A percentile compares a stretch with the other conserved stretches of the same genome.
These are phyloP conservation scores for Myodes glareolus DNA, from an alignment of 2,113 vertebrate species.

Conservation along the genomic window DNA sequence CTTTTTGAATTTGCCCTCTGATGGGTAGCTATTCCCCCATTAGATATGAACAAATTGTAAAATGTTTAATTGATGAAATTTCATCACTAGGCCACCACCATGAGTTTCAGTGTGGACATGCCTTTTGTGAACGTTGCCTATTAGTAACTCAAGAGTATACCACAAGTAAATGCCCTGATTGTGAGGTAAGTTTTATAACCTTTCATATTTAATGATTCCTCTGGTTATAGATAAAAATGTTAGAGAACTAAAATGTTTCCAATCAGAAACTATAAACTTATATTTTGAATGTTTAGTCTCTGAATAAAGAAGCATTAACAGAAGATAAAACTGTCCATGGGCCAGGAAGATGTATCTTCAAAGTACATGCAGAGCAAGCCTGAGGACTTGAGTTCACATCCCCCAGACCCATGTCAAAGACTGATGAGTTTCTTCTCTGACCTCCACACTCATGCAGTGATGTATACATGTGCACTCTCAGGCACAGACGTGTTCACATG, in stretches of 20 bases:
- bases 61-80: slow-evolving; percentile 66
- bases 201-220: not conserved
- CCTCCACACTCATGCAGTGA: not conserved
- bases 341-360: not conserved
- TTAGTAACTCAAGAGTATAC: slow-evolving; percentile 69
- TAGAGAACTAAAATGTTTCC: slow-evolving; percentile 50
- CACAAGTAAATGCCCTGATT: slow-evolving; percentile 71
- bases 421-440: not conserved
- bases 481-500: not conserved
- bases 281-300: slow-evolving; percentile 19
- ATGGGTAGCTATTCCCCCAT: not conserved
- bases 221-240: slow-evolving; percentile 55
- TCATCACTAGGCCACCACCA: slow-evolving; percentile 61
- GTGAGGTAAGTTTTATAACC: slow-evolving; percentile 76
- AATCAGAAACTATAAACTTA: slow-evolving; percentile 47
- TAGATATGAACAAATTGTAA: not conserved
- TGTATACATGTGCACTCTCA: not conserved
- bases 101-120: slow-evolving; percentile 74
- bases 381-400: not conserved
- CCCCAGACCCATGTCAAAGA: too few relatives aligned
- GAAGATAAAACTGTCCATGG: slow-evolving; percentile 10
- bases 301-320: slow-evolving; percentile 49
- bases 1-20: not conserved
- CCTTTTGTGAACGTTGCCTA: slow-evolving; percentile 77
- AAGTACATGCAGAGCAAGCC: not conserved